Percentiles rank a stretch among this genome's conserved stretches.
Conservation (phyloP, 2,113 vertebrate species). For the Garra rufa region DNA sequence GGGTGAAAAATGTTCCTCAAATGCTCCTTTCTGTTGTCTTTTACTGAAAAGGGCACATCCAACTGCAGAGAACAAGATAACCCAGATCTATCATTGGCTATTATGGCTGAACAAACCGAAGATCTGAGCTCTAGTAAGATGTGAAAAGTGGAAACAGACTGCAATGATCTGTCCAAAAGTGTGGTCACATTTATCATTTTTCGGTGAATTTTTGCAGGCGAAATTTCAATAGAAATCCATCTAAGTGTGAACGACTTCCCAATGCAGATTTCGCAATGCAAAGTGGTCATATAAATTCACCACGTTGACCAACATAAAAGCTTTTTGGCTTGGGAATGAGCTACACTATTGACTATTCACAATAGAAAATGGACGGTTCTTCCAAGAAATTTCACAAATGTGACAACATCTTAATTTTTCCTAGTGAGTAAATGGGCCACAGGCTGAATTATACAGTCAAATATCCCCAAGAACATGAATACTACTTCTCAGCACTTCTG, state of each 20-base stretch:
- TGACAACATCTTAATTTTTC: too few relatives aligned
- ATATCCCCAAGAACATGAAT: not conserved
- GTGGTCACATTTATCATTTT: not conserved
- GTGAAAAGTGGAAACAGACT: not conserved
- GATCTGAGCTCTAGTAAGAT: not conserved
- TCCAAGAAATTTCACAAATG: not conserved
- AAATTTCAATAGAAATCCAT: not conserved
- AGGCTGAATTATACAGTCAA: not conserved
- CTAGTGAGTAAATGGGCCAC: not conserved
- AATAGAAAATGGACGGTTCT: not conserved
- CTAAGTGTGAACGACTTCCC: not conserved
- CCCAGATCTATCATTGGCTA: not conserved
- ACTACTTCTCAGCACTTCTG: not conserved
- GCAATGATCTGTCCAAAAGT: not conserved
- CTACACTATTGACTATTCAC: not conserved
- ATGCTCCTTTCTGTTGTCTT: not conserved
- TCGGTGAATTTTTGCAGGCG: not conserved
- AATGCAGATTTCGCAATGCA: not conserved
- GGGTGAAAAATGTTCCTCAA: not conserved
- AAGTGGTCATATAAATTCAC: not conserved
- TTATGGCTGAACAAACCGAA: not conserved
- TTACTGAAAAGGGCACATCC: not conserved
- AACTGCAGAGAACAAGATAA: not conserved
- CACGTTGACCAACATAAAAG: not conserved
- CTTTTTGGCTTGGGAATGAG: not conserved